Evolutionary conservation across 1,140 invertebrate genomes (phyloP), one percentile per base, ranked within the genome.

Genomic region (Nebria ingens): DNA sequence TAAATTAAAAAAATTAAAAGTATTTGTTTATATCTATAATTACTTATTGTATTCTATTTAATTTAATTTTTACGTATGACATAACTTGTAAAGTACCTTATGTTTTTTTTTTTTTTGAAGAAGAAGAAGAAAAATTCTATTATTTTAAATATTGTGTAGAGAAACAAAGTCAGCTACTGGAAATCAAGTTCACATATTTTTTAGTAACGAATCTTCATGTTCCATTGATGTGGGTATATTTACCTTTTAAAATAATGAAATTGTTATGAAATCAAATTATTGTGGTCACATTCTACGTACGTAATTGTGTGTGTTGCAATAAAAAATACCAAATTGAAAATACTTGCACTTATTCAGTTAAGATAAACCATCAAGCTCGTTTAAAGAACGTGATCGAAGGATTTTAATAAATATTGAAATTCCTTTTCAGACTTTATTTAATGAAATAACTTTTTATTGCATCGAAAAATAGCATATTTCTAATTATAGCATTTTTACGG

Each of bases 241-340:
- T n/a, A n/a, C 25, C 6, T n/a, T 34, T 9, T 34, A 34, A 34
- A 34, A 6, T 9, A 34, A 34, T 34, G 25, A 34, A 34, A 34
- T 34, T 9, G 6, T 34, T 9, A 34, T n/a, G 25, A 34, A 34
- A n/a, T n/a, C n/a, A n/a, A 34, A 34, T 34, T 34, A 34, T 34
- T 34, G 25, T 34, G 6, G 25, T 34, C 25, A 34, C 25, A 34
- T 12, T 45, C 15, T 12, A 3, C 17, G 40, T 45, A 45, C 17
- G 40, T 45, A 45, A 12, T 12, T 17, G 15, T 45, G 40, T 45
- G 40, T 45, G 40, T 45, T 45, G 40, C 40, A 45, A 45, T 45
- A 45, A 12, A 45, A 45, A 45, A 6, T 17, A 12, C 9, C 40
- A 45, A 45, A 45, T 45, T 45, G 4, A 45, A 6, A 9, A 34